Conservation (phyloP, 2,113 vertebrate species). For the Lepisosteus osseus region DNA sequence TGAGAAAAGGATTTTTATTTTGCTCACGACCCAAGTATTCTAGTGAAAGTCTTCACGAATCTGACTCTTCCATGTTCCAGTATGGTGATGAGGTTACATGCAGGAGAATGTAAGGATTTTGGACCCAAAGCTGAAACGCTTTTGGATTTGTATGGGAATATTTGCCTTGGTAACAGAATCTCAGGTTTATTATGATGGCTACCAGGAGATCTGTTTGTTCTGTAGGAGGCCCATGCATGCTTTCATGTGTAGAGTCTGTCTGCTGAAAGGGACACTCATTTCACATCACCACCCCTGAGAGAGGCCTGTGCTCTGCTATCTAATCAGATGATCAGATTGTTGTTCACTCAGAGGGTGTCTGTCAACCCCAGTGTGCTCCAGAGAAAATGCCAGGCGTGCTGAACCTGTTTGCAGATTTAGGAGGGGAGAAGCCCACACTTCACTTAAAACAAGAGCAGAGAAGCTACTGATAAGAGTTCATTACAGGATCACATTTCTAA, state of each 20-base stretch:
- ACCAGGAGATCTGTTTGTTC: neutral
- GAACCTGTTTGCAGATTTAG: too few relatives aligned
- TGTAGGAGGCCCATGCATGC: neutral
- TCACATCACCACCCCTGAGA: conserved; percentile 2
- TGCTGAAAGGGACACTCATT: neutral
- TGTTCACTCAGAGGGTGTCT: neutral
- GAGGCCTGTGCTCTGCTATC: neutral
- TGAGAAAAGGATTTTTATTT: neutral
- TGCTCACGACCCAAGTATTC: too few relatives aligned
- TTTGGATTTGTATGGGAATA: neutral
- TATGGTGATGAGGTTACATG: too few relatives aligned
- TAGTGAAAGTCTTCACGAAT: too few relatives aligned
- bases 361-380: too few relatives aligned
- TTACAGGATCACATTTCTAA: too few relatives aligned
- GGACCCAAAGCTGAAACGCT: conserved; percentile 8
- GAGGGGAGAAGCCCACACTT: too few relatives aligned
- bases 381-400: too few relatives aligned
- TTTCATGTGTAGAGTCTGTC: conserved; percentile 1
- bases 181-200: neutral
- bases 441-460: too few relatives aligned
- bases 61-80: too few relatives aligned
- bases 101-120: too few relatives aligned
- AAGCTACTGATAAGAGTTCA: too few relatives aligned
- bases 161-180: conserved; percentile 12
- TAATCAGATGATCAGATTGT: neutral